A percentile compares a stretch with the other conserved stretches of the same genome.
Conservation (phyloP, 2,888 invertebrate genomes). For the Mimachlamys varia region DNA sequence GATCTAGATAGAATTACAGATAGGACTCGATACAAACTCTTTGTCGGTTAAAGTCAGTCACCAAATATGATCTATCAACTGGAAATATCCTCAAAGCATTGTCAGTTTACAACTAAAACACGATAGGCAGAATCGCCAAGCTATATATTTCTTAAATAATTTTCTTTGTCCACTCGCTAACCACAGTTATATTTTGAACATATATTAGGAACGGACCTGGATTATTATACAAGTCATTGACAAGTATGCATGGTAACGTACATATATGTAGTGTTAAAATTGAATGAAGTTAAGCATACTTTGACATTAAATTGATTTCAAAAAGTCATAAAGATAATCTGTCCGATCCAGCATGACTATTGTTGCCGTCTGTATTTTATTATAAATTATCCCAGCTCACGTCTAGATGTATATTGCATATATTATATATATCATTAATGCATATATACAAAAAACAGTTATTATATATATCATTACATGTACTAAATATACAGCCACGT, state of each 20-base stretch:
- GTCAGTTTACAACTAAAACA: neutral
- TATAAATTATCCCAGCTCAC: neutral
- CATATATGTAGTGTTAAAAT: too few relatives aligned
- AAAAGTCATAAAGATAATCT: neutral
- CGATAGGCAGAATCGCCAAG: neutral
- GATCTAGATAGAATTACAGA: neutral
- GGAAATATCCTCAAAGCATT: neutral
- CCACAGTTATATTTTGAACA: neutral
- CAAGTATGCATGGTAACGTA: too few relatives aligned
- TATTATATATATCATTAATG: neutral
- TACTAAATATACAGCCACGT: too few relatives aligned
- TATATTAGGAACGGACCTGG: neutral
- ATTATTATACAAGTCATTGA: neutral
- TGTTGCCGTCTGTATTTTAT: neutral
- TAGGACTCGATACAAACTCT: neutral
- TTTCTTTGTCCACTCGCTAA: neutral
- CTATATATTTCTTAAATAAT: neutral
- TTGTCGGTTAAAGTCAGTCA: neutral
- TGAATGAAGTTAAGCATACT: neutral
- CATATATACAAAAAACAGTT: too few relatives aligned
- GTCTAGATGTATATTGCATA: neutral
- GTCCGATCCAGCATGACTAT: neutral
- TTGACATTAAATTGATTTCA: neutral
- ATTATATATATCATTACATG: too few relatives aligned
- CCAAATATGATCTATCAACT: neutral